Base-by-base conservation (phyloP, 2,888 invertebrate genomes). In the Ligdia adustata region DNA sequence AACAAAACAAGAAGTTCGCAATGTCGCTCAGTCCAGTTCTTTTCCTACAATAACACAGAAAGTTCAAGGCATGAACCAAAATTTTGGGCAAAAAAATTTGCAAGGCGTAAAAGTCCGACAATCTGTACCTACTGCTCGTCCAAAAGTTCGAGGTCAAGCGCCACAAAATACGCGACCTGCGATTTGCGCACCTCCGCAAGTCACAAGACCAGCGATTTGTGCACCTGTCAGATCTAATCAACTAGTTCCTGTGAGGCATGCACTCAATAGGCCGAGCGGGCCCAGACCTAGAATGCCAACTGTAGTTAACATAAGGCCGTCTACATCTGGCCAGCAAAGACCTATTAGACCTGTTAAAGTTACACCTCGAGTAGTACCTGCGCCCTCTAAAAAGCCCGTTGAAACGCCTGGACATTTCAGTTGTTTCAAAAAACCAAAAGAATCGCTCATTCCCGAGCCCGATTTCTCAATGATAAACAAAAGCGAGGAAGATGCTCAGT, bases 371-470 rank as follows among this genome's bases (percentile, higher is more conserved):
- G 76, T 74, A 13, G 55, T 76, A 27, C 63, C 58, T 32, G 57
- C 72, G 20, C 15, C 63, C 4, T 41, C 45, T 2, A 84, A 87
- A 65, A 75, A 82, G 24, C 55, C 75, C 32, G 46, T 66, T 1
- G 75, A 82, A 45, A 74, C 79, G 24, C 15, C 65, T 4, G 81
- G 79, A 5, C 82, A 79, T 33, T 86, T 85, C 35, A 82, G 81
- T 64, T 83, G 82, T 64, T 86, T 88, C 53, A 90, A 89, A 60
- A 88, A 83, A 58, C 77, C 82, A 7, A 88, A 85, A 57, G 86
- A 88, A 53, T 79, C 82, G 4, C 62, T 82, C 2, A 73, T 79
- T 39, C 75, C 80, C 2, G 69, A 63, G 14, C 59, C 75, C 22
- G 84, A 83, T 44, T 52, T 77, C 32, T 57, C 72, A 1, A 42